Percentiles rank a stretch among this genome's conserved stretches.
phyloP scores from a whole-genome alignment of 2,888 invertebrate species.

The Platerodrilus igneus region DNA sequence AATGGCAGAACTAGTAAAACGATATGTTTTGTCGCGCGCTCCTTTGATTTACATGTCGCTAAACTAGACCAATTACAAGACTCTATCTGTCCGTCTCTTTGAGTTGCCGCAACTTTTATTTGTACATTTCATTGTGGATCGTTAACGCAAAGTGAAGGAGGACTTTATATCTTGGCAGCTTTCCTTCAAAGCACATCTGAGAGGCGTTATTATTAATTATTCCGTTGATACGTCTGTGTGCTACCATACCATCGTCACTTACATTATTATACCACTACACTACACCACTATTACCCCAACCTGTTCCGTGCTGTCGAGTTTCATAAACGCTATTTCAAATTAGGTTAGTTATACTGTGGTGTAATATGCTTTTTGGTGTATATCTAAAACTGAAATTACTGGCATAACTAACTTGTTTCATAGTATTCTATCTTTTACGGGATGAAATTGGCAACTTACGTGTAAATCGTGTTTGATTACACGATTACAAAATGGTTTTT shows the following conservation, averaged over 20 bases:
- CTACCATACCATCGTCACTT: not conserved
- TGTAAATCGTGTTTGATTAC: too few species aligned
- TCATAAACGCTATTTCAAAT: too few species aligned
- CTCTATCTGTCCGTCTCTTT: slow-evolving; percentile 42
- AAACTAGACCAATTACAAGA: slow-evolving; percentile 47
- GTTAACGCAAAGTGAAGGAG: slow-evolving; percentile 39
- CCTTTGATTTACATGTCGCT: slow-evolving; percentile 46
- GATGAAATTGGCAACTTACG: too few species aligned
- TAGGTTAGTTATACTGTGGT: too few species aligned
- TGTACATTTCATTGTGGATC: slow-evolving; percentile 43
- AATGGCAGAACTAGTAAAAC: slow-evolving; percentile 34
- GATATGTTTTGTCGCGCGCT: slow-evolving; percentile 47
- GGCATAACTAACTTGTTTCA: too few species aligned
- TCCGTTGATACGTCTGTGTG: slow-evolving; percentile 10
- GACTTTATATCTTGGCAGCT: slow-evolving; percentile 27
- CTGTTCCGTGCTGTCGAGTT: too few species aligned
- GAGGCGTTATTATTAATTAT: slow-evolving; percentile 21
- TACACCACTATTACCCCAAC: too few species aligned
- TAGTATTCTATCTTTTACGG: too few species aligned
- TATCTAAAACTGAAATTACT: too few species aligned
- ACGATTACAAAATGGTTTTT: too few species aligned
- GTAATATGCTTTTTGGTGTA: too few species aligned
- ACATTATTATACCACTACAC: not conserved
- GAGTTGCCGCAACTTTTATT: slow-evolving; percentile 41
- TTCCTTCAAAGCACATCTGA: slow-evolving; percentile 31